phyloP scores from a whole-genome alignment of 2,888 invertebrate genomes.

The Resseliella maxima region DNA sequence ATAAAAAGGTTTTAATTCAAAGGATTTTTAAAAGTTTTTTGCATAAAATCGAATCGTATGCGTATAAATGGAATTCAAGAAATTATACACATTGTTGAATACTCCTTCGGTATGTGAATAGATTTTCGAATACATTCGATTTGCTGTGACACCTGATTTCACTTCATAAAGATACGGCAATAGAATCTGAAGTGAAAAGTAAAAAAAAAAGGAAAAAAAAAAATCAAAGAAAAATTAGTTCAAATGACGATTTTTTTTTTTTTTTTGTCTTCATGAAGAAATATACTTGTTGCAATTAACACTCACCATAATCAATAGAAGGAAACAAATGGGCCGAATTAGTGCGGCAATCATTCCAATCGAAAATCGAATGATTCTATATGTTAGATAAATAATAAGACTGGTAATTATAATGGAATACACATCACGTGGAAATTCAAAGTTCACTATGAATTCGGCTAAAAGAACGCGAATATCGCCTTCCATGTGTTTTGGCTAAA shows the following conservation, averaged over 20 bases:
- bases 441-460: constrained; percentile 28
- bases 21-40: background rate
- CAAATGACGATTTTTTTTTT: too few relatives aligned
- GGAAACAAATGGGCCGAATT: background rate
- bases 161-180: constrained; percentile 25
- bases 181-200: background rate
- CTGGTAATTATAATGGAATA: background rate
- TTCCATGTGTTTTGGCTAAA: constrained; percentile 27
- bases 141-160: background rate
- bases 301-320: background rate
- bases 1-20: too few relatives aligned
- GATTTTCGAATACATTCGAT: background rate
- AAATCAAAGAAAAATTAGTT: background rate
- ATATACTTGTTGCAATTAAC: too few relatives aligned
- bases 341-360: background rate
- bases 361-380: background rate
- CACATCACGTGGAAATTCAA: constrained; percentile 28
- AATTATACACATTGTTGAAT: background rate
- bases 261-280: too few relatives aligned
- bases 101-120: background rate
- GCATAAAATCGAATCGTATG: constrained; percentile 6
- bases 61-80: background rate
- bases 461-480: background rate
- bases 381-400: background rate
- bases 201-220: background rate